Base-by-base conservation (phyloP, 1,140 invertebrate species). In the Bombus pyrosoma region DNA sequence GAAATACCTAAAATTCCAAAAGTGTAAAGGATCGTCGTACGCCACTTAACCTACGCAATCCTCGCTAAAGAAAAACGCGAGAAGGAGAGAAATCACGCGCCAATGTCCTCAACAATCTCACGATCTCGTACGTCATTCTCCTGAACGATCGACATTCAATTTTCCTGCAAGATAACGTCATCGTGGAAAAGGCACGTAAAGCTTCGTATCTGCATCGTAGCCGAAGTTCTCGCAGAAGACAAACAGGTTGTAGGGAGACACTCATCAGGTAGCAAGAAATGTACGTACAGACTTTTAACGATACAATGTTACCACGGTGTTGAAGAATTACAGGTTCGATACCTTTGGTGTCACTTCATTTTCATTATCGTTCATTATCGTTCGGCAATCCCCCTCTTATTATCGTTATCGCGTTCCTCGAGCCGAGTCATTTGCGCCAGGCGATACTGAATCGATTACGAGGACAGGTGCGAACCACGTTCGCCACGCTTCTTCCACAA, bases 391-490 rank as follows among this genome's bases (percentile, higher is more conserved):
- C 77, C 41, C n/a, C 9, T 22, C 64, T 80, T 69, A 47, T 80
- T 53, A 47, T 47, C 77, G 64, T 69, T 80, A 53, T 80, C 78
- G 39, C 41, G 43, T 69, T 80, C 15, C 78, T 53, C 41, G 32
- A n/a, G 32, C n/a, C n/a, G 41, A 37, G 39, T 43, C 76, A 43
- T 78, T 66, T 34, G 59, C 39, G 41, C n/a, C n/a, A 28, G 18
- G 12, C 77, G 78, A 53, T 22, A 10, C 32, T 9, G 64, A 68
- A 69, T 69, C 64, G 78, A 80, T 80, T 80, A 37, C 62, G 39
- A 34, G 41, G 62, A 66, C 76, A 80, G 78, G 64, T 80, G 78
- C 64, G 43, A 66, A 47, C 41, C 76, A n/a, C n/a, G 75, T 59
- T 47, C 47, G 47, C 34, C 25, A 71, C 68, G 75, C 22, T 77